Conservation (phyloP, 2,113 vertebrate genomes). For the Aplodontia rufa region DNA sequence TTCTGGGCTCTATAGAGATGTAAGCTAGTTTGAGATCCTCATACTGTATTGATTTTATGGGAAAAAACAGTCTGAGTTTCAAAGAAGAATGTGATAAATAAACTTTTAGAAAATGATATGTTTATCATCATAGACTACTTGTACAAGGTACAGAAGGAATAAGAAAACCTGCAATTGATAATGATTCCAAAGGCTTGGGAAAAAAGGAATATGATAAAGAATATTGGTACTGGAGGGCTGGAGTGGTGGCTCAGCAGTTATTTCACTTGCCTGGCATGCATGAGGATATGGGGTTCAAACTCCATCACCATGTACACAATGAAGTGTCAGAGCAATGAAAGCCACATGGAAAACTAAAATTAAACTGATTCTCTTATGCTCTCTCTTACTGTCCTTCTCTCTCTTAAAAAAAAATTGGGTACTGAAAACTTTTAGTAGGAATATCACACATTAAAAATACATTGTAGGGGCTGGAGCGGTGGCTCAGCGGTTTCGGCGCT, state of each 20-base stretch:
- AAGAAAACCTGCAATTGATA: not conserved
- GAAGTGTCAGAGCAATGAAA: no score
- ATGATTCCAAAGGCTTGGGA: constrained; percentile 1
- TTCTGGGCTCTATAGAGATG: not conserved
- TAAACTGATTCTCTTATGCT: no score
- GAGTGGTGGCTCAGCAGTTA: no score
- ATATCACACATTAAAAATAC: constrained; percentile 10
- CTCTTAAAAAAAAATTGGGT: no score
- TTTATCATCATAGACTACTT: not conserved
- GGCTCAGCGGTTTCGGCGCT: no score
- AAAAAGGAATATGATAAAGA: not conserved
- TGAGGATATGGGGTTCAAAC: no score
- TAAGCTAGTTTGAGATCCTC: not conserved
- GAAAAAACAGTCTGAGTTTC: not conserved
- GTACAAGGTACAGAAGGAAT: not conserved
- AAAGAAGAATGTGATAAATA: not conserved
- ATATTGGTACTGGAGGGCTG: no score
- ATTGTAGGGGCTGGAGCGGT: no score
- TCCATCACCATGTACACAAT: no score
- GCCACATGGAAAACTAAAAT: no score
- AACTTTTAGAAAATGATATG: not conserved
- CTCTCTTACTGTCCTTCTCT: no score
- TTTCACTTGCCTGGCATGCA: no score
- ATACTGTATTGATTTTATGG: not conserved
- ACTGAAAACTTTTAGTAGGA: constrained; percentile 20